These are phyloP conservation scores for Drosophila willistoni DNA, from an alignment of 1,140 invertebrate species.

Conservation along the genomic window DNA sequence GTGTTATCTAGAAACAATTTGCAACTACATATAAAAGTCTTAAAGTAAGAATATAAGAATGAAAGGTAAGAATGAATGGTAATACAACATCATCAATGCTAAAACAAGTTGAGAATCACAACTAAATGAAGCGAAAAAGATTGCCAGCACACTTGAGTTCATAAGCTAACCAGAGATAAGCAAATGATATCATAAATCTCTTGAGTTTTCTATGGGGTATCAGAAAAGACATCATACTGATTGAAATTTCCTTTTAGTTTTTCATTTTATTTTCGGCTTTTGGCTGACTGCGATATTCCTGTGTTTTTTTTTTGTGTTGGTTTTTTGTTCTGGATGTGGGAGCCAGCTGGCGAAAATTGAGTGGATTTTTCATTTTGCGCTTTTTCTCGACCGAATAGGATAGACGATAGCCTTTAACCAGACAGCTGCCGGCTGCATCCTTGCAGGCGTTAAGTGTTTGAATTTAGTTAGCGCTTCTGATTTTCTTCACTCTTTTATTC, in stretches of 20 bases:
- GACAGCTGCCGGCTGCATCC: conserved; percentile 18
- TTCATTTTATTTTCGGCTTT: conserved; percentile 12
- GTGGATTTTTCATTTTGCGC: conserved; percentile 18
- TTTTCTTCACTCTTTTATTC: background rate
- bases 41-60: no score
- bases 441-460: conserved; percentile 20
- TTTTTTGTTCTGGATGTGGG: background rate
- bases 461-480: conserved; percentile 16
- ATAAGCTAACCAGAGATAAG: no score
- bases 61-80: no score
- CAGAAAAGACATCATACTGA: background rate
- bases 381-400: background rate
- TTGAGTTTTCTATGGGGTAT: background rate
- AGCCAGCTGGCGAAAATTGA: conserved; percentile 18
- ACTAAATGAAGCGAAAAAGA: no score
- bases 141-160: no score
- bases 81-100: no score
- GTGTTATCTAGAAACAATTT: no score
- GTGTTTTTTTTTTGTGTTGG: background rate
- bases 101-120: no score
- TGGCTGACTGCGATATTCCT: conserved; percentile 15
- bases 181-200: no score
- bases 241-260: background rate
- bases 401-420: conserved; percentile 18
- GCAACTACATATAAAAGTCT: no score